Evolutionary conservation across 2,113 vertebrate species (phyloP).

Genomic region (Euleptes europaea): DNA sequence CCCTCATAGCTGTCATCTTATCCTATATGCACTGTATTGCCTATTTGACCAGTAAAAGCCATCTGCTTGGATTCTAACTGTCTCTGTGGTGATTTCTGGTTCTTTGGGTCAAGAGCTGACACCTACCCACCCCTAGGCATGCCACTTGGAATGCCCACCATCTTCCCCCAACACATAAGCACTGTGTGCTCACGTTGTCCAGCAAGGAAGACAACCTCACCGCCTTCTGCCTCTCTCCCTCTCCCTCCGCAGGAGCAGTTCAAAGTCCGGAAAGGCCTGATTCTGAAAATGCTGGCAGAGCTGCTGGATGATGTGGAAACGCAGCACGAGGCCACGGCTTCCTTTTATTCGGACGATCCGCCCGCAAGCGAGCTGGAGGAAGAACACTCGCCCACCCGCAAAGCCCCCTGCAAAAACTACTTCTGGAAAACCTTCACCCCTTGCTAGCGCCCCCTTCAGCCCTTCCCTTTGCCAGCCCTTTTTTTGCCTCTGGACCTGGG

Average conservation of each 20-base stretch:
- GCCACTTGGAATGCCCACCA: no score
- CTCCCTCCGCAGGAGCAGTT: constrained; percentile 76
- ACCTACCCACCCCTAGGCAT: no score
- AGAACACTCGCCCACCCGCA: constrained; percentile 77
- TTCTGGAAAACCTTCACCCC: constrained; percentile 95
- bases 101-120: no score
- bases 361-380: constrained; percentile 80
- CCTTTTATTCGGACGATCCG: constrained; percentile 72
- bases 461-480: background rate
- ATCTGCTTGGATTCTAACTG: no score
- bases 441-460: constrained; percentile 74
- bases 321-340: constrained; percentile 41
- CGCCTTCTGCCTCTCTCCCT: background rate
- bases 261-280: constrained; percentile 79
- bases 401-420: constrained; percentile 91
- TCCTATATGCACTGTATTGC: no score
- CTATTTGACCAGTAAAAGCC: no score
- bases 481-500: background rate
- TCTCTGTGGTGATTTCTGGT: no score
- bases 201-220: background rate
- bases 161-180: background rate
- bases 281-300: constrained; percentile 84
- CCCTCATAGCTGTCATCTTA: no score
- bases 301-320: constrained; percentile 78
- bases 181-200: background rate